Conservation (phyloP, 2,888 invertebrate species). For the Cloeon dipterum region DNA sequence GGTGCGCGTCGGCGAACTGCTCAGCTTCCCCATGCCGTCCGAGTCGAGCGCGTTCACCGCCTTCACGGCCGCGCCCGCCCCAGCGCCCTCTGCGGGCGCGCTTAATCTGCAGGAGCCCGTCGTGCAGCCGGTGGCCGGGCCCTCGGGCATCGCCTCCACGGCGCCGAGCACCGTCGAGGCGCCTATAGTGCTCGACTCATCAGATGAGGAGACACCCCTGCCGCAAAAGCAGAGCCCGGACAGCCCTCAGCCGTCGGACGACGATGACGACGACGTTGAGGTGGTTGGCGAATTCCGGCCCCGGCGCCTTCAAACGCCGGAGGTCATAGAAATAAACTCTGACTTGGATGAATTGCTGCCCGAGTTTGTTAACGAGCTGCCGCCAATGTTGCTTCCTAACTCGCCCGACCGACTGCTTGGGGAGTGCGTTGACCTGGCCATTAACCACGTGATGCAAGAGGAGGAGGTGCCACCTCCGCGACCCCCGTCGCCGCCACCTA, state of each 20-base stretch:
- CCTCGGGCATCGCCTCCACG: constrained; percentile 5
- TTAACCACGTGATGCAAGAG: too few relatives aligned
- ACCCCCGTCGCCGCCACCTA: too few relatives aligned
- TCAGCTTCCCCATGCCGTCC: constrained; percentile 2
- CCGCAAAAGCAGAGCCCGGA: constrained; percentile 14
- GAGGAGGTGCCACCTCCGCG: too few relatives aligned
- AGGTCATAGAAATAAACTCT: constrained; percentile 32
- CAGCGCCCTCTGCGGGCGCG: too few relatives aligned
- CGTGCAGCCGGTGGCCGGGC: constrained; percentile 6
- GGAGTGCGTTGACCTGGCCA: too few relatives aligned
- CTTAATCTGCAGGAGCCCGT: not conserved
- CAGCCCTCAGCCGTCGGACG: constrained; percentile 24
- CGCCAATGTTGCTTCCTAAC: too few relatives aligned
- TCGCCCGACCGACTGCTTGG: too few relatives aligned
- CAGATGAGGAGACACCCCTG: constrained; percentile 9
- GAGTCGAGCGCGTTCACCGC: not conserved
- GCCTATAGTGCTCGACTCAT: constrained; percentile 11
- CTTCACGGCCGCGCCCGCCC: not conserved
- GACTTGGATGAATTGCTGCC: constrained; percentile 25
- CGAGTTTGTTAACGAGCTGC: not conserved
- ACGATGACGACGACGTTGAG: constrained; percentile 33
- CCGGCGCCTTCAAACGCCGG: constrained; percentile 38
- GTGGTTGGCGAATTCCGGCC: constrained; percentile 42
- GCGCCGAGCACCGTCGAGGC: constrained; percentile 10
- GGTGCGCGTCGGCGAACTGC: not conserved